A percentile compares a stretch with the other conserved stretches of the same genome.
Conservation (phyloP, 2,888 invertebrate genomes). For the Xanthostigma xanthostigma region DNA sequence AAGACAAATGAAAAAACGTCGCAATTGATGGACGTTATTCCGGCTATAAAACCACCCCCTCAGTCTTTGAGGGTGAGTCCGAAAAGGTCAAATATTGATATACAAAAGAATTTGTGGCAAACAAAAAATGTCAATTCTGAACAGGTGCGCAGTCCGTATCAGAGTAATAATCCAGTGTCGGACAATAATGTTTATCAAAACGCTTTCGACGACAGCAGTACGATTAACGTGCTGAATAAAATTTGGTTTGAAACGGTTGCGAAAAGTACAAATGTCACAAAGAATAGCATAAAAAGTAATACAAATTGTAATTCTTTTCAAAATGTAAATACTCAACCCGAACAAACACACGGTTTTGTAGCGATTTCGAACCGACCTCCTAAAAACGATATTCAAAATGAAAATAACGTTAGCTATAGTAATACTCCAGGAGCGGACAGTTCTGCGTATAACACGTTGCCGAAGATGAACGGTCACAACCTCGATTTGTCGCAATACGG, state of each 20-base stretch:
- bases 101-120: constrained; percentile 17
- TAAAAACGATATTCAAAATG: too few relatives aligned
- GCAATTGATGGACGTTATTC: constrained; percentile 21
- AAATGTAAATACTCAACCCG: not conserved
- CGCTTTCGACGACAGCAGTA: constrained; percentile 17
- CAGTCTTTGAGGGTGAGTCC: constrained; percentile 20
- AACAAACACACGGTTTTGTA: constrained; percentile 23
- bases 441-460: too few relatives aligned
- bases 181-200: not conserved
- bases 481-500: constrained; percentile 11
- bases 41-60: constrained; percentile 33
- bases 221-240: constrained; percentile 29
- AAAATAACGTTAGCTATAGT: too few relatives aligned
- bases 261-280: constrained; percentile 11
- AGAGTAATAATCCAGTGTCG: constrained; percentile 5
- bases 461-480: too few relatives aligned
- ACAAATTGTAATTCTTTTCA: not conserved
- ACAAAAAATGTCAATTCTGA: constrained; percentile 17
- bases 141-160: constrained; percentile 1
- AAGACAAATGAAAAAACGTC: constrained; percentile 14
- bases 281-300: constrained; percentile 4
- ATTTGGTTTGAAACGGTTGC: constrained; percentile 33
- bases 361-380: constrained; percentile 26
- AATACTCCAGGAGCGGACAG: too few relatives aligned
- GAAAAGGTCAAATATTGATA: constrained; percentile 20